These are phyloP conservation scores for Pyralis farinalis DNA, from an alignment of 2,888 invertebrate species.

Conservation along the genomic window DNA sequence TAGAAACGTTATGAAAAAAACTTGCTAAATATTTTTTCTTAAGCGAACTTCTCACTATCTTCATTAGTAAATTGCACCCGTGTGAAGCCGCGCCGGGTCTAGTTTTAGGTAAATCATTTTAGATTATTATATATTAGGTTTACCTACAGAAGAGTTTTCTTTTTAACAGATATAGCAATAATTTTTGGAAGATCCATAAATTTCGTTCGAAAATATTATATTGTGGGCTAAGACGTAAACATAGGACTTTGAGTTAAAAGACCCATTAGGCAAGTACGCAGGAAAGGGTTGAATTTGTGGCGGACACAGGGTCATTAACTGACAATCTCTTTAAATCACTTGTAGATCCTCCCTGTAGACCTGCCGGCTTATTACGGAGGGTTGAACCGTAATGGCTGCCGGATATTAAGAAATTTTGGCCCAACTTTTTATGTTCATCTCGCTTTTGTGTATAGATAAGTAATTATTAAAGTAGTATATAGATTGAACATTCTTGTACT, in stretches of 20 bases:
- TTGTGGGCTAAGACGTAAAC: constrained; percentile 13
- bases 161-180: too few species aligned
- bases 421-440: constrained; percentile 20
- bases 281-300: constrained; percentile 68
- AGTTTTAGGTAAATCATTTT: too few species aligned
- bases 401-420: constrained; percentile 66
- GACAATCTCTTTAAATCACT: constrained; percentile 77
- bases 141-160: too few species aligned
- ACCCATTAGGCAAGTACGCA: constrained; percentile 44
- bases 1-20: too few species aligned
- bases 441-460: constrained; percentile 21
- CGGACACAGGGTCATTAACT: constrained; percentile 63
- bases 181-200: too few species aligned
- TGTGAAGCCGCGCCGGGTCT: too few species aligned
- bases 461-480: constrained; percentile 22
- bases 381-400: constrained; percentile 38
- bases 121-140: too few species aligned
- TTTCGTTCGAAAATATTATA: too few species aligned
- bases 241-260: constrained; percentile 27
- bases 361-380: constrained; percentile 62
- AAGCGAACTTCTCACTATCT: too few species aligned
- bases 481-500: background rate
- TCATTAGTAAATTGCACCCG: too few species aligned
- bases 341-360: constrained; percentile 59
- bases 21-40: too few species aligned